Evolutionary conservation across 2,888 invertebrate species (phyloP).

Genomic region (Caenorhabditis panamensis): DNA sequence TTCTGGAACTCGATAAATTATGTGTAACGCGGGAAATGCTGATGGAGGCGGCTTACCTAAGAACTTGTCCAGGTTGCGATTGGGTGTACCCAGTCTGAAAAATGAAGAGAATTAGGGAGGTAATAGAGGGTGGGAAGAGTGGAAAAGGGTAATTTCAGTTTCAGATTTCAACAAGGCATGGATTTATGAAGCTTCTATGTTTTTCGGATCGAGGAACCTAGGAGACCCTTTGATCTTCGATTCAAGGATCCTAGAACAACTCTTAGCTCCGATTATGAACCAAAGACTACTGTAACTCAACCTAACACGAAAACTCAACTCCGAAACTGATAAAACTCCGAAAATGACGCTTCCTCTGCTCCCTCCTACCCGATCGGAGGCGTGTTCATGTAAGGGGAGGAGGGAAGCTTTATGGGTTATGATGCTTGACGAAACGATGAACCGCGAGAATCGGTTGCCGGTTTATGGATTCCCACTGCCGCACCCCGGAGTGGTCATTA

Average conservation of each 20-base stretch:
- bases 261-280: no score
- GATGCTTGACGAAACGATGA: conserved; percentile 35
- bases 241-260: no score
- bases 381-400: neutral
- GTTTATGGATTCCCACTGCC: conserved; percentile 20
- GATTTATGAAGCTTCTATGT: no score
- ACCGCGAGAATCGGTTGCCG: conserved; percentile 25
- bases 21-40: neutral
- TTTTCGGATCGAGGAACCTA: no score
- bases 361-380: no score
- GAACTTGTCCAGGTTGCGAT: conserved; percentile 31
- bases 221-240: no score
- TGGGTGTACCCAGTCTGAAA: conserved; percentile 51
- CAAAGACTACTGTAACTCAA: no score
- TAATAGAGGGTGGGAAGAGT: neutral
- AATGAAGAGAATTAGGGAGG: neutral
- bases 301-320: no score
- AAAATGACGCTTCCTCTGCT: no score
- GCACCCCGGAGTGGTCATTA: conserved; percentile 13
- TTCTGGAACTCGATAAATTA: conserved; percentile 39
- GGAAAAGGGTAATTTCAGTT: neutral
- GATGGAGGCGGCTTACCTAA: conserved; percentile 20
- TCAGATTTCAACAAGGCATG: no score
- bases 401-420: neutral
- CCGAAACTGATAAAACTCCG: no score